These are phyloP conservation scores for Triplophysa yarkandensis DNA, from an alignment of 2,797 vertebrate species.

Conservation along the genomic window DNA sequence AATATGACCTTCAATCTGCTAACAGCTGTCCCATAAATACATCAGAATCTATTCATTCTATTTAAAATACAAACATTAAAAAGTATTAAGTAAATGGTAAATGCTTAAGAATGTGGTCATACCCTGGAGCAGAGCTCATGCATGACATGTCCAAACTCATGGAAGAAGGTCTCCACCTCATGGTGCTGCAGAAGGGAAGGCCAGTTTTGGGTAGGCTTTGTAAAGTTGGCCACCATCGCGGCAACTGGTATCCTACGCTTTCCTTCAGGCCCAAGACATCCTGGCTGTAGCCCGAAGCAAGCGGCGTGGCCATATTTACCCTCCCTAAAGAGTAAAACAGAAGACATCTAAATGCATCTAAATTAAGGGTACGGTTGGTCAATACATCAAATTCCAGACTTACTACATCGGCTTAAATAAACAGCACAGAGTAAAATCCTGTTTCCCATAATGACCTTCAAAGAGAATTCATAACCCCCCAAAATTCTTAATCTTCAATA, in stretches of 20 bases:
- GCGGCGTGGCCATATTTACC: conserved; percentile 95
- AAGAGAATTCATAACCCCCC: no score
- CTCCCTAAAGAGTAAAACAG: conserved; percentile 73
- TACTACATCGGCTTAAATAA: no score
- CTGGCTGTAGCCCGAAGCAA: conserved; percentile 90
- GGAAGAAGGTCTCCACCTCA: conserved; percentile 95
- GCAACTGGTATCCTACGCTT: conserved; percentile 85
- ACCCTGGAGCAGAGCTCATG: conserved; percentile 95
- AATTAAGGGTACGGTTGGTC: not conserved
- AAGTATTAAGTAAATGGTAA: not conserved
- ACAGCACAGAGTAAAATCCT: no score
- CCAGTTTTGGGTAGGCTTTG: conserved; percentile 75
- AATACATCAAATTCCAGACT: not conserved
- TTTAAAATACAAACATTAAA: not conserved
- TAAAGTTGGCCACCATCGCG: conserved; percentile 90
- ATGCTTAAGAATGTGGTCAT: conserved; percentile 39
- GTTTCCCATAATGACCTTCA: no score
- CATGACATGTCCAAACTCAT: conserved; percentile 97
- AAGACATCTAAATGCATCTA: conserved; percentile 2
- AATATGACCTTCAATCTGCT: not conserved
- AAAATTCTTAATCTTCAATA: no score
- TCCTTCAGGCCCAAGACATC: conserved; percentile 85
- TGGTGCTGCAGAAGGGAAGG: conserved; percentile 89
- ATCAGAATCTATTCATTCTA: not conserved
- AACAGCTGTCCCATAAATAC: not conserved